Evolutionary conservation across 2,797 vertebrate species (phyloP), one percentile per base, ranked within the genome.

Genomic region (Coendou prehensilis): DNA sequence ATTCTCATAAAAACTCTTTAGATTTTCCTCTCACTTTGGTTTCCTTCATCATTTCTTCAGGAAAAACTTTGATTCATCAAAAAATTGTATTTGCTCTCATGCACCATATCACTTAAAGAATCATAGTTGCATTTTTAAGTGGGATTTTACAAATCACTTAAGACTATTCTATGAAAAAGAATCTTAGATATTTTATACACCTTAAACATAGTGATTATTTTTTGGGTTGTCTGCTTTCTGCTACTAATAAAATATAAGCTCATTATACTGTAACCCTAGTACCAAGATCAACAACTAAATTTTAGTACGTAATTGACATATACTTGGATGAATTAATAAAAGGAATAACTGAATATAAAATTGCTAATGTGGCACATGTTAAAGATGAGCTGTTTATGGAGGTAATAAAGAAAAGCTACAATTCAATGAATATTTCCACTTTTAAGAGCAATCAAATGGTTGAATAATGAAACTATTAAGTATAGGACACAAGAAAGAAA

Each of bases 241-340:
- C 13, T 28, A 14, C 23, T 22, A 76, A 1, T 81, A 67, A 87
- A 81, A 52, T 17, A 50, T 57, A 59, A 71, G 18, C 8, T 85
- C 3, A 71, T 59, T 17, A 33, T 52, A 56, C 8, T 50, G 0
- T 73, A 88, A 79, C 4, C 89, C 0, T 6, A 79, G 9, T 33
- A 91, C 28, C 28, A 71, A 85, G 3, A 61, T 93, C 13, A 79
- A 7, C 45, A 7, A 47, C 10, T 78, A 8, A 82, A 89, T 93
- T 37, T 67, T 78, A 59, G 47, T 61, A 56, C 67, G 47, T 75
- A 30, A 78, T 56, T 91, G 50, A 14, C 69, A 57, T 11, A 63
- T 23, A 85, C 10, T 79, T 88, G 59, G 52, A 81, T 67, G 3
- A 94, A 96, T 76, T 87, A 96, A 90, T 73, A 6, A 75, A 79